Base-by-base conservation (phyloP, 2,888 invertebrate species). In the Syrphus vitripennis region DNA sequence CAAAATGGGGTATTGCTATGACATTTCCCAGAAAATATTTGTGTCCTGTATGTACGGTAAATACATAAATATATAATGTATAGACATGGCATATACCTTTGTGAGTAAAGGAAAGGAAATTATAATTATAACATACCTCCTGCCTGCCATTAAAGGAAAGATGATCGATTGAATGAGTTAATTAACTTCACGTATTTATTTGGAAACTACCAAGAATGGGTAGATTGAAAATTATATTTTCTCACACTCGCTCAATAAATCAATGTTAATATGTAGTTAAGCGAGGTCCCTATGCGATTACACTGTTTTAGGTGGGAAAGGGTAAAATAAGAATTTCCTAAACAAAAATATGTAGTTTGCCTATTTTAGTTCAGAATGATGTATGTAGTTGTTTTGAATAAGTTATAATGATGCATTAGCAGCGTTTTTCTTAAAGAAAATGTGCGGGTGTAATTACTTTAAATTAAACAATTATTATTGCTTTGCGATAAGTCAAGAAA, bases 151-250 rank as follows among this genome's bases (percentile, higher is more conserved):
- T 26, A 19, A 14, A 63, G 10, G 50, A 48, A 26, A 42, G 45
- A 37, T 37, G 65, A 50, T 16, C 48, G 59, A 50, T 59, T 40
- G 71, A 82, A 65, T 71, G 59, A 57, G 77, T 77, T 83, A 83
- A 83, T 83, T 83, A 72, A 53, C 67, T 69, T 55, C 31, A 71
- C 50, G 55, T 29, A 78, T 53, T 34, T 59, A 67, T 75, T 50
- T 53, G 4, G 50, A 61, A 63, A 55, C 24, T 40, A n/a, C 24
- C n/a, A 26, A 6, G 61, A 40, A 24, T 0, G 61, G 37, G 37
- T 37, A 37, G 37, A 5, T 37, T 59, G 59, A 37, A 59, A 59
- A 59, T 59, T 37, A 59, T 59, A 37, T 37, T 59, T 37, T 24
- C 59, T 59, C 59, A 59, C 59, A 59, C 59, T 59, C 1, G 4